phyloP scores from a whole-genome alignment of 1,140 invertebrate species.

The Sminthurides bifidus region DNA sequence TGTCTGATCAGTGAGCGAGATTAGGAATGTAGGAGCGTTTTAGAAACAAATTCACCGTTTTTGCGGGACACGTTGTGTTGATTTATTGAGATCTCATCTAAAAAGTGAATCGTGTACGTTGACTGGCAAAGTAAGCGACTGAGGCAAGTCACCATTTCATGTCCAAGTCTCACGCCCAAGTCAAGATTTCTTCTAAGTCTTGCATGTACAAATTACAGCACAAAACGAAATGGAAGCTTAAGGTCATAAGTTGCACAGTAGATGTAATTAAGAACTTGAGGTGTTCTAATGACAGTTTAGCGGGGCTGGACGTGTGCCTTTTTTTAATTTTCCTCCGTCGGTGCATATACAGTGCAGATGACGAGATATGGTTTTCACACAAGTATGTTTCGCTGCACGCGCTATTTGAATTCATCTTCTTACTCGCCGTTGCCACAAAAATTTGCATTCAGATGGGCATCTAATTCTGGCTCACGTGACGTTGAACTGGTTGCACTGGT shows the following conservation, averaged over 20 bases:
- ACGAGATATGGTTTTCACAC: too few species aligned
- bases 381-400: too few species aligned
- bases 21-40: neutral
- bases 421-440: too few species aligned
- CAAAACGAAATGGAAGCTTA: neutral
- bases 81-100: conserved; percentile 1
- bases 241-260: neutral
- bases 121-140: neutral
- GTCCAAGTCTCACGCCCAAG: neutral
- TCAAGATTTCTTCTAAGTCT: neutral
- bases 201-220: neutral
- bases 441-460: too few species aligned
- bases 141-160: neutral
- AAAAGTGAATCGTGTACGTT: neutral
- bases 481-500: too few species aligned
- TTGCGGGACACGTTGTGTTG: neutral
- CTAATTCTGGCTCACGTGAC: too few species aligned
- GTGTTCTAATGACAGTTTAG: too few species aligned
- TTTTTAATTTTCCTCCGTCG: too few species aligned
- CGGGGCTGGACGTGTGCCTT: too few species aligned
- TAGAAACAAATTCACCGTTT: neutral
- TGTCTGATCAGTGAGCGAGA: neutral
- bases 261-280: neutral
- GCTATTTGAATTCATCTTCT: too few species aligned
- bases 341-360: too few species aligned